Conservation (phyloP, 2,113 vertebrate genomes). For the Verasper variegatus region DNA sequence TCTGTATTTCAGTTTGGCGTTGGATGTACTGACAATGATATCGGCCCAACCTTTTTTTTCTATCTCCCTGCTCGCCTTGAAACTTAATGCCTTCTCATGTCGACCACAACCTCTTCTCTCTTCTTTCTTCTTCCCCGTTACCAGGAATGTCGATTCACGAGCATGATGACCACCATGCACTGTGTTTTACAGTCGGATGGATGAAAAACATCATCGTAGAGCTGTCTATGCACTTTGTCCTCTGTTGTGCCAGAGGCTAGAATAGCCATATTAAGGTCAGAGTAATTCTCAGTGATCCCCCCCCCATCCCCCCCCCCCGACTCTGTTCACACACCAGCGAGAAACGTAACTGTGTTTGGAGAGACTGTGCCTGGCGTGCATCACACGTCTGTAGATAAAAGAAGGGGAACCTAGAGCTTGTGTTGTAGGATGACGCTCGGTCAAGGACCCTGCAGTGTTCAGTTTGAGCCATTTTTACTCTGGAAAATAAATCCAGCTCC, state of each 20-base stretch:
- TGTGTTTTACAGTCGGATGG: constrained; percentile 71
- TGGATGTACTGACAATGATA: constrained; percentile 32
- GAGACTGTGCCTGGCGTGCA: constrained; percentile 64
- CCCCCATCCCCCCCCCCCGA: background rate
- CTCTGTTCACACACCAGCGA: constrained; percentile 79
- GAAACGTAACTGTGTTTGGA: constrained; percentile 63
- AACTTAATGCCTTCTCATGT: constrained; percentile 51
- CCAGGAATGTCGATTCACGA: constrained; percentile 73
- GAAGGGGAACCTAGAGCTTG: constrained; percentile 25
- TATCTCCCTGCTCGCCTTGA: constrained; percentile 40
- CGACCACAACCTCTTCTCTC: constrained; percentile 45
- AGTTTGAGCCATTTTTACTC: constrained; percentile 18
- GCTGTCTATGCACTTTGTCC: constrained; percentile 87
- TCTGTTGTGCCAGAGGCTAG: constrained; percentile 80
- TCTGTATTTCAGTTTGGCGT: constrained; percentile 31
- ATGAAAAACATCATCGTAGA: constrained; percentile 71
- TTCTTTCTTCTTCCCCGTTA: constrained; percentile 44
- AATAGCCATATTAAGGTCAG: constrained; percentile 86
- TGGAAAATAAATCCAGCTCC: constrained; percentile 7
- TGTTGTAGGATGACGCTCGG: constrained; percentile 16
- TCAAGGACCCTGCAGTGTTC: constrained; percentile 20
- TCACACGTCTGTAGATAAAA: constrained; percentile 40
- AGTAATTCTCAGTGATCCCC: constrained; percentile 76
- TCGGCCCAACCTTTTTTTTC: constrained; percentile 31
- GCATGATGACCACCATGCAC: constrained; percentile 72